Percentiles rank a stretch among this genome's conserved stretches.
phyloP scores from a whole-genome alignment of 1,140 invertebrate species.

The Varroa destructor region DNA sequence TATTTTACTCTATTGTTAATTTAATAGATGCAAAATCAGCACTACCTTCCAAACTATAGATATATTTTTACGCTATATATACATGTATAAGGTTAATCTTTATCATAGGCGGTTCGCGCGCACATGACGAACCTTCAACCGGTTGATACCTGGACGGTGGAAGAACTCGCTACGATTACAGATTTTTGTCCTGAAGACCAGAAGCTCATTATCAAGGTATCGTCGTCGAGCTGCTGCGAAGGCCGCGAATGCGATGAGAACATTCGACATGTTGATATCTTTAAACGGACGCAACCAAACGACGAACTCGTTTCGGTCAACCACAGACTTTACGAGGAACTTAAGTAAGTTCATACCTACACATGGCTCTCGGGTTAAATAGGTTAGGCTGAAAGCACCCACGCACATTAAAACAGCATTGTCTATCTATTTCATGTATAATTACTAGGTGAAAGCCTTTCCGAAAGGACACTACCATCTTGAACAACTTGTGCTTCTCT shows the following conservation, averaged over 20 bases:
- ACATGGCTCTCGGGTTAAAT: too few relatives aligned
- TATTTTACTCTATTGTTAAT: too few relatives aligned
- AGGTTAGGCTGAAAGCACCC: too few relatives aligned
- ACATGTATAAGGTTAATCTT: too few relatives aligned
- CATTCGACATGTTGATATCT: conserved; percentile 17
- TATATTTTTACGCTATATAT: too few relatives aligned
- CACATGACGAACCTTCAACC: conserved; percentile 22
- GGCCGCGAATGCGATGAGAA: conserved; percentile 7
- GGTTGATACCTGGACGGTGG: neutral
- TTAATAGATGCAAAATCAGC: too few relatives aligned
- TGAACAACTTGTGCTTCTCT: too few relatives aligned
- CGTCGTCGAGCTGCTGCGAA: neutral
- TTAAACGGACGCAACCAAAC: conserved; percentile 17
- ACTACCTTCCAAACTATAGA: too few relatives aligned
- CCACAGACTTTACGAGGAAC: conserved; percentile 5
- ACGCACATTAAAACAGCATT: too few relatives aligned
- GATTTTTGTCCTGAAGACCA: conserved; percentile 26
- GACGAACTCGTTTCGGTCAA: conserved; percentile 24
- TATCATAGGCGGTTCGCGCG: neutral
- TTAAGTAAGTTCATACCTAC: neutral
- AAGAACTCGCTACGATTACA: conserved; percentile 12
- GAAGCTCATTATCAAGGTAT: conserved; percentile 24
- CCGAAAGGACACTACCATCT: too few relatives aligned
- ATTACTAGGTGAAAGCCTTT: too few relatives aligned
- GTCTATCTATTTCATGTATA: too few relatives aligned